Percentiles rank a stretch among this genome's conserved stretches.
These are phyloP conservation scores for Oscheius sp. DNA, from an alignment of 2,888 invertebrate species.

Conservation along the genomic window DNA sequence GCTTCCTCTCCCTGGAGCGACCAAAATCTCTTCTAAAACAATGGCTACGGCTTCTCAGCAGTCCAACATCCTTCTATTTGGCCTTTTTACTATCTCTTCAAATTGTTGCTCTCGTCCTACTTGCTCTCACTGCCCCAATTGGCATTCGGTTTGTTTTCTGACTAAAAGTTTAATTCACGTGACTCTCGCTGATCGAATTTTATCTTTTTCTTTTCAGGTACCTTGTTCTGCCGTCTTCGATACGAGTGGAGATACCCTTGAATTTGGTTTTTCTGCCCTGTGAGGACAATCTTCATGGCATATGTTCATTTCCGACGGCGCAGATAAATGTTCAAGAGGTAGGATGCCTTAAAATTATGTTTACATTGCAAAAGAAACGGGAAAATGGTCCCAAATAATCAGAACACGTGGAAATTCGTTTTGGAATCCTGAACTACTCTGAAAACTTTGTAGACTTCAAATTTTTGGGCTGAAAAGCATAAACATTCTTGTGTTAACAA, in stretches of 20 bases:
- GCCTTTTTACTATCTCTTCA: slow-evolving; percentile 5
- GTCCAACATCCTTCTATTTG: slow-evolving; percentile 24
- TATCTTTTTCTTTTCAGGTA: slow-evolving; percentile 39
- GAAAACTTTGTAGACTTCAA: too few relatives aligned
- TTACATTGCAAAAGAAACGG: not conserved
- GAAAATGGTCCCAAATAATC: too few relatives aligned
- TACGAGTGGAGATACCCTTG: slow-evolving; percentile 57
- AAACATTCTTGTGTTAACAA: too few relatives aligned
- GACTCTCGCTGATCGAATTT: not conserved
- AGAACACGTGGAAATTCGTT: too few relatives aligned
- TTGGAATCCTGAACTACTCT: too few relatives aligned
- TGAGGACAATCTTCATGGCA: slow-evolving; percentile 63
- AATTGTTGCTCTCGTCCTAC: not conserved
- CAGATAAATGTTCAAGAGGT: slow-evolving; percentile 55
- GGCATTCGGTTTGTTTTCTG: slow-evolving; percentile 12
- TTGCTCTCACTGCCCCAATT: slow-evolving; percentile 9
- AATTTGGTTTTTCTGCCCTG: slow-evolving; percentile 68
- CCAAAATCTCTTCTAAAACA: slow-evolving; percentile 12
- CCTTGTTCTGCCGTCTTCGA: slow-evolving; percentile 49
- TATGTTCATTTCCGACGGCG: slow-evolving; percentile 70
- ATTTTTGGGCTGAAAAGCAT: too few relatives aligned
- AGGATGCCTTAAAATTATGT: not conserved
- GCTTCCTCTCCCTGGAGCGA: not conserved
- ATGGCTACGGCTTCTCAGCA: slow-evolving; percentile 21
- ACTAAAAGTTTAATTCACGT: not conserved